phyloP scores from a whole-genome alignment of 2,113 vertebrate species.

The Nicator chloris region DNA sequence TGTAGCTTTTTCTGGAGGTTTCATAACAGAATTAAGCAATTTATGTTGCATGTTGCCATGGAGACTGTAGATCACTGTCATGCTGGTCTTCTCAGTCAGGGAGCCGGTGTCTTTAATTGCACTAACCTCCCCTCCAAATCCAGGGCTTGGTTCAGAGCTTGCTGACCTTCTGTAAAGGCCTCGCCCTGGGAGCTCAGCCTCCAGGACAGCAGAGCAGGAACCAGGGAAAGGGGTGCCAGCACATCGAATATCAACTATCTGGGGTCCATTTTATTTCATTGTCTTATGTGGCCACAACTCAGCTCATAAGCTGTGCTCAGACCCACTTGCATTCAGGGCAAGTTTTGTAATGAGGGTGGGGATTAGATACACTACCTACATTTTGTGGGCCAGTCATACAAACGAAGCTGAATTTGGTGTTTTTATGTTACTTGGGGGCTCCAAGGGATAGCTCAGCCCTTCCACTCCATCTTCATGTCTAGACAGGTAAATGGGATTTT shows the following conservation, averaged over 20 bases:
- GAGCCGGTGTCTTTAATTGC: neutral
- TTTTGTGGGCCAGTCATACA: neutral
- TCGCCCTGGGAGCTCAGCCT: neutral
- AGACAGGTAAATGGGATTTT: neutral
- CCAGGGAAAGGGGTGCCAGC: accelerated
- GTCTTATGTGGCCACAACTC: neutral
- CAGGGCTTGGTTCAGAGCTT: neutral
- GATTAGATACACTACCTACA: neutral
- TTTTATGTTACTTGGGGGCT: neutral
- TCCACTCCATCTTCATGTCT: neutral
- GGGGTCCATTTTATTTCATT: neutral
- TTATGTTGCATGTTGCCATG: constrained; percentile 59
- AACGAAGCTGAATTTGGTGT: neutral
- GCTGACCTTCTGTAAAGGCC: neutral
- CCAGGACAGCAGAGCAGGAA: neutral
- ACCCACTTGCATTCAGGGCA: neutral
- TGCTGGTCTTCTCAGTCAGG: constrained; percentile 19
- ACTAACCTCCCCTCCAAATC: neutral
- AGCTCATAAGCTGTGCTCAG: neutral
- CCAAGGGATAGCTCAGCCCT: neutral
- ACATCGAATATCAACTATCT: accelerated
- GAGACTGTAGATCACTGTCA: constrained; percentile 58
- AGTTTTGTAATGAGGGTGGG: neutral
- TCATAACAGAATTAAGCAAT: constrained; percentile 67
- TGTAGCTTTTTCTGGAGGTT: constrained; percentile 35